Evolutionary conservation across 2,888 invertebrate species (phyloP).

Genomic region (Prosopocoilus inquinatus): DNA sequence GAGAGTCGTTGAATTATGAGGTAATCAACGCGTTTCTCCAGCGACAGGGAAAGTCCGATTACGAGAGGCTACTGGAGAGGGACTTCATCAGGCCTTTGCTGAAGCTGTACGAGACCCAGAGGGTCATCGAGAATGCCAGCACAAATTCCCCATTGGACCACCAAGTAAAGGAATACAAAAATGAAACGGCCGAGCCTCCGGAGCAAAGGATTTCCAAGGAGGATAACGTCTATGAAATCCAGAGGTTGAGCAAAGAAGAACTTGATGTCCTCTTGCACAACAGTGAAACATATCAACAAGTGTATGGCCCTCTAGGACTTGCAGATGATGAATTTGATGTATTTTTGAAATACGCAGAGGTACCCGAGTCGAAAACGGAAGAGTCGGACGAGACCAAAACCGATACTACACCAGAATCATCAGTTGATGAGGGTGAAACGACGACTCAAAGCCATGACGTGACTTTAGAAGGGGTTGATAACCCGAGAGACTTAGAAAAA

Average conservation of each 20-base stretch:
- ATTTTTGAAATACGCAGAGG: too few relatives aligned
- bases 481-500: too few relatives aligned
- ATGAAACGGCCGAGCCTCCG: neutral
- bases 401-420: too few relatives aligned
- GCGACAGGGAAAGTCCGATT: conserved; percentile 39
- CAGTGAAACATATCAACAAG: neutral
- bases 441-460: too few relatives aligned
- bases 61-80: conserved; percentile 43
- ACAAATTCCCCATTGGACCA: neutral
- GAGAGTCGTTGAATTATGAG: conserved; percentile 26
- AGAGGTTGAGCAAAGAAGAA: conserved; percentile 10
- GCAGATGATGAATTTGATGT: neutral
- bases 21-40: conserved; percentile 37
- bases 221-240: conserved; percentile 22
- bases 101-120: conserved; percentile 37
- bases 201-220: conserved; percentile 20
- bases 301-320: neutral
- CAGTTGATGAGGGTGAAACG: too few relatives aligned
- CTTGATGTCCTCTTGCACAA: neutral
- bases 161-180: neutral
- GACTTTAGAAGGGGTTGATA: too few relatives aligned
- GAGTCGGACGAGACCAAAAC: too few relatives aligned
- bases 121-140: neutral
- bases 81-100: conserved; percentile 46
- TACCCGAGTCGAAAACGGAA: too few relatives aligned